Conservation (phyloP, 2,797 vertebrate genomes). For the Neosalanx taihuensis region DNA sequence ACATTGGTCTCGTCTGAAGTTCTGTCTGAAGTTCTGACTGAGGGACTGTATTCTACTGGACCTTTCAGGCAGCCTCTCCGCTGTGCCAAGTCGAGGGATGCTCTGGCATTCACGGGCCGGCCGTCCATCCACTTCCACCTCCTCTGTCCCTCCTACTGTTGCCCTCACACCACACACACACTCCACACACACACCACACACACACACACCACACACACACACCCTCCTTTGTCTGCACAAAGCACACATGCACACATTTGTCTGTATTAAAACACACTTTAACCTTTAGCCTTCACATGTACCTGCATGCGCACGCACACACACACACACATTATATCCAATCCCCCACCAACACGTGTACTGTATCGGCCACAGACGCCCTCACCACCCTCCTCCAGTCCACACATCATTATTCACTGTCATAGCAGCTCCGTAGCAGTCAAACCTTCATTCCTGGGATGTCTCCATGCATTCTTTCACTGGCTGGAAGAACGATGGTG, state of each 20-base stretch:
- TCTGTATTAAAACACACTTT: slow-evolving; percentile 38
- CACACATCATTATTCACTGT: slow-evolving; percentile 61
- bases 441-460: slow-evolving; percentile 61
- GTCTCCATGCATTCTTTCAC: slow-evolving; percentile 42
- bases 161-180: not conserved
- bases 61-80: not conserved
- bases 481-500: slow-evolving; percentile 25
- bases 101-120: not conserved
- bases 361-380: slow-evolving; percentile 7
- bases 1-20: not conserved
- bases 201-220: not conserved
- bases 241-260: not conserved
- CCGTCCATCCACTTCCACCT: not conserved
- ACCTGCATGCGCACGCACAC: slow-evolving; percentile 47
- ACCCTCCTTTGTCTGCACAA: not conserved
- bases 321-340: slow-evolving; percentile 61
- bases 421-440: slow-evolving; percentile 57
- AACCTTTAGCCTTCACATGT: slow-evolving; percentile 48
- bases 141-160: not conserved
- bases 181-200: not conserved
- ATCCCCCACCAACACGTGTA: slow-evolving; percentile 54
- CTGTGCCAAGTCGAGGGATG: slow-evolving; percentile 1
- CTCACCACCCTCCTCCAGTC: not conserved
- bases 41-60: not conserved
- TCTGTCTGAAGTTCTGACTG: slow-evolving; percentile 9